Base-by-base conservation (phyloP, 1,140 invertebrate genomes). In the Araneus ventricosus region DNA sequence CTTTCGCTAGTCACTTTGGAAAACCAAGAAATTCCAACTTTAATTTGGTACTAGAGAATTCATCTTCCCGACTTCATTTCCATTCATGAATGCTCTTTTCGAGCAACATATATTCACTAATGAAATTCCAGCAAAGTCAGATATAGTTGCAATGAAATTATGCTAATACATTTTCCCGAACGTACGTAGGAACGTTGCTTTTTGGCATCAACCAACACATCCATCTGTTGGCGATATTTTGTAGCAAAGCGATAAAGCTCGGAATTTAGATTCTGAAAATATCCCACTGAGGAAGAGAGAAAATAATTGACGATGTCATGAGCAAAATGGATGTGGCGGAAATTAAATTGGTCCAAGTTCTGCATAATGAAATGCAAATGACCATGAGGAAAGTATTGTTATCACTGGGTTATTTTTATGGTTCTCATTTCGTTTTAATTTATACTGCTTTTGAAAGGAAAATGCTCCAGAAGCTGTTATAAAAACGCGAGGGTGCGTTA, bases 301-400 rank as follows among this genome's bases (percentile, higher is more conserved):
- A 88, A 52, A 70, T 70, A 88, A 88, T 41, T 45, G 87, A 27
- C 27, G n/a, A 59, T 41, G 39, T 70, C 70, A 88, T 41, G 37
- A 88, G 24, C 24, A 52, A 59, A 57, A 52, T 57, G 52, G 52
- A 57, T 57, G 45, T 52, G 30, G 85, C 34, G 45, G 87, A 52
- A 84, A 88, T 88, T 88, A 88, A 88, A 70, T 70, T 45, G 87
- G 37, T 22, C 39, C 61, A 41, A 70, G 87, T 70, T 88, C 27
- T 24, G 41, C n/a, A 34, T 37, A 88, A 88, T 88, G 87, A 88
- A 34, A 88, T 88, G 63, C 63, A 88, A 88, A 88, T 88, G 87
- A 63, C 57, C 59, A 75, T 39, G 22, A 6, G 20, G 61, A 41
- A 70, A 37, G 30, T 34, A 57, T 86, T 57, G 14, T 59, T 14